A percentile compares a stretch with the other conserved stretches of the same genome.
Conservation (phyloP, 2,797 vertebrate genomes). For the Molossus molossus region DNA sequence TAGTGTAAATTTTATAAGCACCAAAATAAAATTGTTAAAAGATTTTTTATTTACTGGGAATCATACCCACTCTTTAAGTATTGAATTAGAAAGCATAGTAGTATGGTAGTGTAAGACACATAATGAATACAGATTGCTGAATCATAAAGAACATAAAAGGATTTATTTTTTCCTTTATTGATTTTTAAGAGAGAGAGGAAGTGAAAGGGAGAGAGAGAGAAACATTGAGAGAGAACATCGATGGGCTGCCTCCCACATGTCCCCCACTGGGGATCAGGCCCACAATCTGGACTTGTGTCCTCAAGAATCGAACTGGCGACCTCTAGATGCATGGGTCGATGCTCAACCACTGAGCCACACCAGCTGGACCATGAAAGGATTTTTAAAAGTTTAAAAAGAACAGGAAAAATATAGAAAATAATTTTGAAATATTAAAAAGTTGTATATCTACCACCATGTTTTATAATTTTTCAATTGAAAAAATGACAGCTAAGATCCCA, state of each 20-base stretch:
- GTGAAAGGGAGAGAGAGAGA: no score
- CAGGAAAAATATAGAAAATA: background rate
- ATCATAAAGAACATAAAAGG: background rate
- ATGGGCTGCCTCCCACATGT: no score
- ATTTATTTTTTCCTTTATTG: no score
- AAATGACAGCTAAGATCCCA: background rate
- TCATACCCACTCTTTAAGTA: background rate
- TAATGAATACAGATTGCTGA: background rate
- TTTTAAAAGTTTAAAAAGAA: background rate
- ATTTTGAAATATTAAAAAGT: background rate
- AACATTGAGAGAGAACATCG: no score
- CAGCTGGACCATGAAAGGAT: background rate
- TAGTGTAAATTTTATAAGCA: constrained; percentile 32
- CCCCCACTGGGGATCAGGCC: no score
- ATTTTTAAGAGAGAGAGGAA: no score
- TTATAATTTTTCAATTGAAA: constrained; percentile 28
- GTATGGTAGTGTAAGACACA: background rate
- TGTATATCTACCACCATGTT: background rate
- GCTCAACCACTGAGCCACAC: no score
- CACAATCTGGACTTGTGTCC: no score
- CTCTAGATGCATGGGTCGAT: no score
- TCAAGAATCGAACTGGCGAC: no score
- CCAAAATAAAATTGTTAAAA: constrained; percentile 45
- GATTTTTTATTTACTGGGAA: background rate
- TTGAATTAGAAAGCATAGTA: constrained; percentile 2